Evolutionary conservation across 1,140 invertebrate species (phyloP).

Genomic region (Heterodera carotae): DNA sequence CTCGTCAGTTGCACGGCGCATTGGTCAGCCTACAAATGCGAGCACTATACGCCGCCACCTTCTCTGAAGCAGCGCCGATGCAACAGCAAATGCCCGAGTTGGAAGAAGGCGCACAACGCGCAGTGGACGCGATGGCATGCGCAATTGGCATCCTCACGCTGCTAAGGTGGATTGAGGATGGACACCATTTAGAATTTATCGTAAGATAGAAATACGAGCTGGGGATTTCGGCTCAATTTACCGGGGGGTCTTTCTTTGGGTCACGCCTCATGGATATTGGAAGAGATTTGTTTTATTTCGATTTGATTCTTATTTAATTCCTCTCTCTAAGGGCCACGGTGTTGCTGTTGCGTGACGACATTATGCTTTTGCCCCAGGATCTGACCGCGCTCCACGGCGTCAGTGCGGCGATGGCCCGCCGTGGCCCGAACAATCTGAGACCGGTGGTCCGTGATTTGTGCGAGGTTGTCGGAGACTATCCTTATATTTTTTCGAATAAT

Average conservation of each 20-base stretch:
- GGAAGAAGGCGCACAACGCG: not conserved
- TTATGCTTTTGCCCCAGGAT: slow-evolving; percentile 45
- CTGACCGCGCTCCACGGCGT: slow-evolving; percentile 42
- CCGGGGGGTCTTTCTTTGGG: too few species aligned
- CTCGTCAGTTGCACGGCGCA: slow-evolving; percentile 33
- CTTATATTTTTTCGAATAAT: not conserved
- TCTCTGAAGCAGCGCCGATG: not conserved
- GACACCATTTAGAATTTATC: slow-evolving; percentile 7
- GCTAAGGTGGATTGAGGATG: slow-evolving; percentile 32
- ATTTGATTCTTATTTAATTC: not conserved
- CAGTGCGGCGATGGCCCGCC: slow-evolving; percentile 32
- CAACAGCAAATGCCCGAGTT: slow-evolving; percentile 1
- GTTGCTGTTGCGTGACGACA: slow-evolving; percentile 45
- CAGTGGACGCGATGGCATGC: slow-evolving; percentile 28
- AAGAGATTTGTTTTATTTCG: not conserved
- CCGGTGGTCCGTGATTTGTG: slow-evolving; percentile 42
- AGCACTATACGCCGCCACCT: slow-evolving; percentile 24
- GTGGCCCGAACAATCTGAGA: slow-evolving; percentile 36
- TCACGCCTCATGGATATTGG: too few species aligned
- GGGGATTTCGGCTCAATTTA: too few species aligned
- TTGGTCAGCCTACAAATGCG: slow-evolving; percentile 38
- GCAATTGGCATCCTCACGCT: slow-evolving; percentile 45
- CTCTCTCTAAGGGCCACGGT: slow-evolving; percentile 15
- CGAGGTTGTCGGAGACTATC: not conserved
- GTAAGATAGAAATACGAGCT: not conserved